Percentiles rank a stretch among this genome's conserved stretches.
Conservation (phyloP, 2,113 vertebrate genomes). For the Bungarus multicinctus region DNA sequence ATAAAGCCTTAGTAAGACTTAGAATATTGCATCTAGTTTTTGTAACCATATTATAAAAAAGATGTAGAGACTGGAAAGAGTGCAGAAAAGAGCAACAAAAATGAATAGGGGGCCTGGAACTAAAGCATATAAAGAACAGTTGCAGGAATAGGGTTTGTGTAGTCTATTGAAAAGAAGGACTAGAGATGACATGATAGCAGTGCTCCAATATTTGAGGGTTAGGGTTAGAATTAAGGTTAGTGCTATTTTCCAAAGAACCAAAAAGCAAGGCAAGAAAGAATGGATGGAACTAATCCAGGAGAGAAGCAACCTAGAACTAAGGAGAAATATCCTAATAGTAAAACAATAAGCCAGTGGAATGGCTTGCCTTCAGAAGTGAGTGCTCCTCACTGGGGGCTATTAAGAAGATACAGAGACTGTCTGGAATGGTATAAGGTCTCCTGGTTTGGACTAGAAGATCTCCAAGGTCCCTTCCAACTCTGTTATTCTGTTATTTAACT, state of each 20-base stretch:
- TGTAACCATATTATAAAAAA: not conserved
- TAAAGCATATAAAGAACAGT: not conserved
- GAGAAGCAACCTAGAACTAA: not conserved
- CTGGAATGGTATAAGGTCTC: not conserved
- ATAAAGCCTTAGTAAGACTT: not conserved
- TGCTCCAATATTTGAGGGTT: not conserved
- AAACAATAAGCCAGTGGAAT: too few species aligned
- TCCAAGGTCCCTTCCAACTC: not conserved
- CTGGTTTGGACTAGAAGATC: not conserved
- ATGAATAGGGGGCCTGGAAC: not conserved
- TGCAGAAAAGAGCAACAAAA: not conserved
- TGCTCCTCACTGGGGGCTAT: not conserved
- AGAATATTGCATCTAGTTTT: not conserved
- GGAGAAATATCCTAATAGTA: not conserved
- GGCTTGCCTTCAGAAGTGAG: too few species aligned
- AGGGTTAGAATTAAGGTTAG: too few species aligned
- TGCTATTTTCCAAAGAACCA: not conserved
- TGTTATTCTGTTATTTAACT: not conserved
- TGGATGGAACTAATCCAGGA: not conserved
- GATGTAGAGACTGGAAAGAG: not conserved
- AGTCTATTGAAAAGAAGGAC: not conserved
- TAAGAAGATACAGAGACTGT: not conserved
- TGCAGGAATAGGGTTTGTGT: not conserved
- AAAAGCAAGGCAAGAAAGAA: not conserved
- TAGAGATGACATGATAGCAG: not conserved